A percentile compares a stretch with the other conserved stretches of the same genome.
Conservation (phyloP, 1,140 invertebrate genomes). For the Eulimnadia texana region DNA sequence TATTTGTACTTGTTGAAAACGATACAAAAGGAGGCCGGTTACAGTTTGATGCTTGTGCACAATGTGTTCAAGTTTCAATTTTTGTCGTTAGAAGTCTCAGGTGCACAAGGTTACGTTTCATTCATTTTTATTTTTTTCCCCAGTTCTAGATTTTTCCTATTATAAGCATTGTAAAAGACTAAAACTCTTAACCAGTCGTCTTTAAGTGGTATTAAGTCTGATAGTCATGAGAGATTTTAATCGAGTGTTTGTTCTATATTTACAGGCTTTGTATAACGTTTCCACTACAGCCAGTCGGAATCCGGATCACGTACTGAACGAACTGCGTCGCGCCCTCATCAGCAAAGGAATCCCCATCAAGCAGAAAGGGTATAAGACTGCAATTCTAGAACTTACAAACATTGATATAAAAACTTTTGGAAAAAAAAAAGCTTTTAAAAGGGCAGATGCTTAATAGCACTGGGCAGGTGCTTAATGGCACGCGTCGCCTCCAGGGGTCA, state of each 20-base stretch:
- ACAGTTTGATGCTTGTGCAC: neutral
- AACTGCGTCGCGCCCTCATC: conserved; percentile 43
- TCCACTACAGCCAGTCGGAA: conserved; percentile 48
- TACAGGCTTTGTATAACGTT: conserved; percentile 53
- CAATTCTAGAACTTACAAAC: neutral
- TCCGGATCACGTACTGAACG: conserved; percentile 46
- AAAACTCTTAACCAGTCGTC: too few relatives aligned
- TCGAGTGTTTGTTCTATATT: neutral
- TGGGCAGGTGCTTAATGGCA: neutral
- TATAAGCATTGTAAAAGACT: too few relatives aligned
- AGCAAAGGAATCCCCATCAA: conserved; percentile 50
- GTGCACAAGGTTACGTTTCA: neutral
- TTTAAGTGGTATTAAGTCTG: neutral
- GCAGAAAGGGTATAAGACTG: conserved; percentile 59
- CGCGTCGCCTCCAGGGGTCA: neutral
- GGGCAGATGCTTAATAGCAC: neutral
- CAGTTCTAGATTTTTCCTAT: too few relatives aligned
- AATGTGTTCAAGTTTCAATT: neutral
- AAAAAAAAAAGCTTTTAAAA: neutral
- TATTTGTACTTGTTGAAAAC: too few relatives aligned
- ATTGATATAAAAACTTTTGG: neutral
- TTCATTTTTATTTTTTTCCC: neutral
- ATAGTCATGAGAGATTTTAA: neutral
- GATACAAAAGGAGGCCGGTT: neutral
- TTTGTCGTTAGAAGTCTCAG: neutral